phyloP scores from a whole-genome alignment of 37 sponge, comb jelly and placozoan genomes.

The Petrosia ficiformis region DNA sequence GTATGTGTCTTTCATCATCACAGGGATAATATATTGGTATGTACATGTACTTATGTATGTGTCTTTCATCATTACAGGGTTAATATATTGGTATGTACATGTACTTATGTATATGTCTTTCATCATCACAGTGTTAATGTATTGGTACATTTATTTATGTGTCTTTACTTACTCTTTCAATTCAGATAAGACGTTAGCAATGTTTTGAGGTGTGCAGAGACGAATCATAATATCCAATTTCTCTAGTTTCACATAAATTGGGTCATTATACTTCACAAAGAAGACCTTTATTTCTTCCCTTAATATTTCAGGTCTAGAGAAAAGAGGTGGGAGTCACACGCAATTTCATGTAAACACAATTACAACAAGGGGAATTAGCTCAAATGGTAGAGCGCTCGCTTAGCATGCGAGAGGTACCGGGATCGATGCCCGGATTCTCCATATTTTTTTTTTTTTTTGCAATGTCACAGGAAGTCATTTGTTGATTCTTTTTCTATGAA shows the following conservation, averaged over 20 bases:
- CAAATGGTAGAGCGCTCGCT: too few species aligned
- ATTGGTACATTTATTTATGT: neutral
- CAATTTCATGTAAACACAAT: neutral
- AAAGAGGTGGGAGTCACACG: too few species aligned
- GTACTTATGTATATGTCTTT: neutral
- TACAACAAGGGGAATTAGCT: conserved; percentile 41
- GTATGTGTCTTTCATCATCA: too few species aligned
- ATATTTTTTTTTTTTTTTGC: conserved; percentile 14
- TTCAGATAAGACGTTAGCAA: conserved; percentile 91
- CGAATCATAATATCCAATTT: conserved; percentile 99
- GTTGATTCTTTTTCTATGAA: neutral
- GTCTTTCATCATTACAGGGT: too few species aligned
- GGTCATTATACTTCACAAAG: conserved; percentile 99
- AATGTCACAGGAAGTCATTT: too few species aligned
- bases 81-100: too few species aligned
- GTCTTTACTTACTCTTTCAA: conserved; percentile 97
- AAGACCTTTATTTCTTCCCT: conserved; percentile 97
- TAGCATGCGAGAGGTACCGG: too few species aligned
- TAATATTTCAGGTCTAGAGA: conserved; percentile 81
- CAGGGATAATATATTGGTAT: too few species aligned
- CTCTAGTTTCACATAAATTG: conserved; percentile 99
- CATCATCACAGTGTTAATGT: too few species aligned
- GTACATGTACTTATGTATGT: neutral
- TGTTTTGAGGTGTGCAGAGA: conserved; percentile 82
- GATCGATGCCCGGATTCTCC: conserved; percentile 38